phyloP scores from a whole-genome alignment of 2,113 vertebrate species.

The Apodemus speciosus region DNA sequence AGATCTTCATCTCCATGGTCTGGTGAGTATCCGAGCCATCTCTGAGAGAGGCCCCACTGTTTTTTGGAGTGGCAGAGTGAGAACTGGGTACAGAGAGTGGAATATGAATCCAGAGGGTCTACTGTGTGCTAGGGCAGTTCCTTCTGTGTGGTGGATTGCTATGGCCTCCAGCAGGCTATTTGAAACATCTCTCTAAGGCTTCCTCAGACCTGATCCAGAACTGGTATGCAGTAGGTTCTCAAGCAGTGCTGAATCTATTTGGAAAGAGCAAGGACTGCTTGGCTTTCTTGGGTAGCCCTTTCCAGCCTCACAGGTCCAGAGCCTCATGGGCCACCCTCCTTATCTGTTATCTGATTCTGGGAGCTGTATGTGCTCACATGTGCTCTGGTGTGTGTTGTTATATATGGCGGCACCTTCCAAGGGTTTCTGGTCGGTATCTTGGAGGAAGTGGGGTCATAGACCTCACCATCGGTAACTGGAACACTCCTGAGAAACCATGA shows the following conservation, averaged over 20 bases:
- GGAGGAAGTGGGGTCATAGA: neutral
- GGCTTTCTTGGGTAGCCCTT: too few relatives aligned
- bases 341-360: too few relatives aligned
- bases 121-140: too few relatives aligned
- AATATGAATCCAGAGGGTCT: accelerated
- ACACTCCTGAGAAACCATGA: neutral
- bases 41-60: accelerated
- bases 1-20: accelerated
- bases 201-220: neutral
- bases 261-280: neutral
- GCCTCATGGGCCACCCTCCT: too few relatives aligned
- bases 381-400: neutral
- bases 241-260: neutral
- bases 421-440: neutral
- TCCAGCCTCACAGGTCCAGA: too few relatives aligned
- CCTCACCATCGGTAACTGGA: too few relatives aligned
- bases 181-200: neutral
- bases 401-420: too few relatives aligned
- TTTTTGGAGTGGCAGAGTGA: accelerated
- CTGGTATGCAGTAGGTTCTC: neutral
- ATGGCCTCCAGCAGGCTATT: accelerated
- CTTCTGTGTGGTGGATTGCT: neutral
- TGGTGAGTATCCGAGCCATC: too few relatives aligned
- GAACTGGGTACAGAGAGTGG: accelerated
- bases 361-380: too few relatives aligned